Evolutionary conservation across 2,113 vertebrate genomes (phyloP), one percentile per base, ranked within the genome.

Genomic region (Dryoscopus gambensis): DNA sequence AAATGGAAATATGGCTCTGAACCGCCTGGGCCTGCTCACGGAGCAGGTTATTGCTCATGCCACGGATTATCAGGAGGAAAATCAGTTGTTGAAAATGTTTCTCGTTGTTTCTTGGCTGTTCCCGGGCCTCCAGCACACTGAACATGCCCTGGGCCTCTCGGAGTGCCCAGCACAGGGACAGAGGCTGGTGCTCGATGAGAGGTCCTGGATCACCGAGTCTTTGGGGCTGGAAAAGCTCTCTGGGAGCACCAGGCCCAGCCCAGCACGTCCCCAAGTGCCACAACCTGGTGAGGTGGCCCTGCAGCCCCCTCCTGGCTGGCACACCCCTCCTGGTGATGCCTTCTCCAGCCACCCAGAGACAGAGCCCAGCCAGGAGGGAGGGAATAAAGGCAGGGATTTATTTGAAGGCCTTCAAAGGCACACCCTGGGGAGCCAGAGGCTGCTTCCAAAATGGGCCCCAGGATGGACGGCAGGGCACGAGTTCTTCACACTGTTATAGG

Each of bases 141-240:
- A 16, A 1, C 9, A 0, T 0, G 3, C n/a, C 4, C 2, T 0
- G 55, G 27, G 17, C 18, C n/a, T 27, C 23, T 3, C 3, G 21
- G 62, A 15, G 25, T 28, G 17, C 3, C 56, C 56, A 3, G 1
- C n/a, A 1, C 0, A 1, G 37, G 37, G 37, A 6, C 15, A 15
- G 56, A 25, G 62, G 69, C 28, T 83, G n/a, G 0, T 2, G 10
- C 39, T 30, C 6, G 2, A 3, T 14, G 53, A 4, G 33, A 31
- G 17, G 10, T 11, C 52, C 3, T 13, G 37, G 55, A 10, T 15
- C 53, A 2, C 15, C 64, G 63, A 21, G 25, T 35, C 11, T 2
- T 1, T 31, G 5, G 46, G 64, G 6, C 5, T 79, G 65, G 75
- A 35, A 25, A 55, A 63, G 13, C 47, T 15, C 64, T 18, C 55